These are phyloP conservation scores for Phenganax stokvisi DNA, from an alignment of 92 coral and sea anemone genomes.

Conservation along the genomic window DNA sequence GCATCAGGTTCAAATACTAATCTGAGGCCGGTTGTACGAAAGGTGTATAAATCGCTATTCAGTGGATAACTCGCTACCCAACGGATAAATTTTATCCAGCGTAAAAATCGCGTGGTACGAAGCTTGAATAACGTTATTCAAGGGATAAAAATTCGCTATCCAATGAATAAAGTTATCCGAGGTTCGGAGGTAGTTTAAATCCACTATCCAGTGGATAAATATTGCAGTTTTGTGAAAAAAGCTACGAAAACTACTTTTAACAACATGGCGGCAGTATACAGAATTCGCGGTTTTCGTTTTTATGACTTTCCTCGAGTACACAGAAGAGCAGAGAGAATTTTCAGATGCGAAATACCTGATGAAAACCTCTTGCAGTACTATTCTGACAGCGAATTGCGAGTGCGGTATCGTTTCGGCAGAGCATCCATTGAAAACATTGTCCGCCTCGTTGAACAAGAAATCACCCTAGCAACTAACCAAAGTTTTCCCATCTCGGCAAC, in stretches of 20 bases:
- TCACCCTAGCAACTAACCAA: conserved; percentile 13
- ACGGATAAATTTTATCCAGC: too few species aligned
- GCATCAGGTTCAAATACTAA: too few species aligned
- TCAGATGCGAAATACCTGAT: conserved; percentile 12
- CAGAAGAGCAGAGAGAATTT: conserved; percentile 30
- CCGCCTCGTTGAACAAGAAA: conserved; percentile 14
- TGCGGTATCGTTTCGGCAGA: conserved; percentile 34
- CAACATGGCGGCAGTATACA: background rate
- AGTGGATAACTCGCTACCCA: too few species aligned
- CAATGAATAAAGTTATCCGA: too few species aligned
- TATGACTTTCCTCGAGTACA: conserved; percentile 7
- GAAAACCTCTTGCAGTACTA: conserved; percentile 6
- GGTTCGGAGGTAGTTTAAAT: too few species aligned
- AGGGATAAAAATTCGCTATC: too few species aligned
- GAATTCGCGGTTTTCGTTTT: conserved; percentile 6
- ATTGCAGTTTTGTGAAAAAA: too few species aligned
- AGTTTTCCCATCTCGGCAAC: conserved; percentile 25
- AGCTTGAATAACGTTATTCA: too few species aligned
- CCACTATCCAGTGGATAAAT: too few species aligned
- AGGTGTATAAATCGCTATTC: too few species aligned
- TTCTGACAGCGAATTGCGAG: conserved; percentile 36
- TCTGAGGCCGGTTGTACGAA: too few species aligned
- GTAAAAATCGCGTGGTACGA: too few species aligned
- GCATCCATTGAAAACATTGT: background rate
- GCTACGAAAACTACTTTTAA: background rate